Percentiles rank a stretch among this genome's conserved stretches.
Conservation (phyloP, 2,797 vertebrate species). For the Sebastes itinus region DNA sequence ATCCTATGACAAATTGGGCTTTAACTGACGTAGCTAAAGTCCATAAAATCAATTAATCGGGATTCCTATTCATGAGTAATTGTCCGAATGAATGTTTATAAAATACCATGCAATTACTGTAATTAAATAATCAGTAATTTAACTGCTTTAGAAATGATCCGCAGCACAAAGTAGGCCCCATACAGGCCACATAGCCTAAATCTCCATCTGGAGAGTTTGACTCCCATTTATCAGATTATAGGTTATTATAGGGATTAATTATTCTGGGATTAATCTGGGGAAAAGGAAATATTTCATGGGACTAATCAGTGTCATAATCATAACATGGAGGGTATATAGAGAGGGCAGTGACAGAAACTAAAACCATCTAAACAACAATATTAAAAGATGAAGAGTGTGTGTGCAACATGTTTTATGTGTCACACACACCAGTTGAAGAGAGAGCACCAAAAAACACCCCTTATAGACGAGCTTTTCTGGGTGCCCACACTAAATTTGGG, state of each 20-base stretch:
- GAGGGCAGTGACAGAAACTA: slow-evolving; percentile 1
- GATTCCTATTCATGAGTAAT: slow-evolving; percentile 47
- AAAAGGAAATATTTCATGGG: slow-evolving; percentile 39
- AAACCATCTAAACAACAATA: slow-evolving; percentile 27
- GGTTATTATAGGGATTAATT: slow-evolving; percentile 64
- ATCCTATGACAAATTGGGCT: slow-evolving; percentile 33
- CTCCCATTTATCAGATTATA: slow-evolving; percentile 71
- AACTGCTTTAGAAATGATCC: slow-evolving; percentile 52
- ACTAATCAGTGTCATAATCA: slow-evolving; percentile 40
- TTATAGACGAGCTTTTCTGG: slow-evolving; percentile 9
- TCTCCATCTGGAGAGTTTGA: slow-evolving; percentile 76
- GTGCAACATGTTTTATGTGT: slow-evolving; percentile 52
- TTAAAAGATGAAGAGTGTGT: slow-evolving; percentile 31
- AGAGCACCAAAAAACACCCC: slow-evolving; percentile 8
- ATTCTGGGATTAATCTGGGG: slow-evolving; percentile 60
- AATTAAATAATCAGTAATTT: slow-evolving; percentile 72
- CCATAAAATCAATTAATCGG: slow-evolving; percentile 54
- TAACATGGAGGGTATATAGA: background rate
- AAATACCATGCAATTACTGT: slow-evolving; percentile 67
- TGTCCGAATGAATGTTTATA: slow-evolving; percentile 57
- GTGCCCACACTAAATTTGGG: slow-evolving; percentile 36
- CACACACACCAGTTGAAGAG: slow-evolving; percentile 51
- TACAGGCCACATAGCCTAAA: slow-evolving; percentile 25
- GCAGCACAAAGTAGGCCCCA: slow-evolving; percentile 35
- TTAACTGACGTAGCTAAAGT: slow-evolving; percentile 40